phyloP scores from a whole-genome alignment of 1,140 invertebrate genomes.

The Hyles euphorbiae region DNA sequence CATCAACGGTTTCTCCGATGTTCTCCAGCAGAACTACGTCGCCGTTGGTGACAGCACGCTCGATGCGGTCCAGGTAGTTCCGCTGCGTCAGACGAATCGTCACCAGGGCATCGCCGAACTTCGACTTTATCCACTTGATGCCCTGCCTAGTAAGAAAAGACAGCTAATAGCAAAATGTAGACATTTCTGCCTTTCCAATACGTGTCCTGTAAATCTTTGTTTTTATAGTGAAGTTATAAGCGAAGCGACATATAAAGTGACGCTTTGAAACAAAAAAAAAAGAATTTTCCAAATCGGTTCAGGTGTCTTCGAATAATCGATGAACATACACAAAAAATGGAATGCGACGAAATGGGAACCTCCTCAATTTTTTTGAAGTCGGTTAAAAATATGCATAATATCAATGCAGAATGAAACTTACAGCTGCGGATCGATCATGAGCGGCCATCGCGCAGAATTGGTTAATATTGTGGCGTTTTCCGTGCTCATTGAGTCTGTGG shows the following conservation, averaged over 20 bases:
- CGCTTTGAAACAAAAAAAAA: no score
- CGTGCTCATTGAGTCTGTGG: slow-evolving; percentile 93
- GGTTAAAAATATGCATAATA: no score
- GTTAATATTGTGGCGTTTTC: slow-evolving; percentile 96
- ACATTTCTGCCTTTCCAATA: no score
- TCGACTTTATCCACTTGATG: slow-evolving; percentile 96
- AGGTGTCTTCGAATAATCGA: no score
- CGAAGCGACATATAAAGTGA: no score
- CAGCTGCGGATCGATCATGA: slow-evolving; percentile 95
- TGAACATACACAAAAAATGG: no score
- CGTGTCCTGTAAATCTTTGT: no score
- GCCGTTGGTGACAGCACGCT: slow-evolving; percentile 86
- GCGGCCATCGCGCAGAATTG: slow-evolving; percentile 92
- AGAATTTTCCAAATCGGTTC: no score
- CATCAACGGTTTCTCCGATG: slow-evolving; percentile 92
- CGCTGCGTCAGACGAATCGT: slow-evolving; percentile 87
- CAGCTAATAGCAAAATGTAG: no score
- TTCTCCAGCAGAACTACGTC: slow-evolving; percentile 89
- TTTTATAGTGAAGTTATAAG: no score
- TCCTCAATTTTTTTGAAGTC: no score
- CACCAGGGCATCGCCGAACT: slow-evolving; percentile 82
- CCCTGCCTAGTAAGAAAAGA: slow-evolving; percentile 79
- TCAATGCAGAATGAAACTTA: slow-evolving; percentile 34
- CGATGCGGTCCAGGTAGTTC: slow-evolving; percentile 90
- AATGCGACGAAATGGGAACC: no score